phyloP scores from a whole-genome alignment of 1,140 invertebrate genomes.

The Cherax destructor region DNA sequence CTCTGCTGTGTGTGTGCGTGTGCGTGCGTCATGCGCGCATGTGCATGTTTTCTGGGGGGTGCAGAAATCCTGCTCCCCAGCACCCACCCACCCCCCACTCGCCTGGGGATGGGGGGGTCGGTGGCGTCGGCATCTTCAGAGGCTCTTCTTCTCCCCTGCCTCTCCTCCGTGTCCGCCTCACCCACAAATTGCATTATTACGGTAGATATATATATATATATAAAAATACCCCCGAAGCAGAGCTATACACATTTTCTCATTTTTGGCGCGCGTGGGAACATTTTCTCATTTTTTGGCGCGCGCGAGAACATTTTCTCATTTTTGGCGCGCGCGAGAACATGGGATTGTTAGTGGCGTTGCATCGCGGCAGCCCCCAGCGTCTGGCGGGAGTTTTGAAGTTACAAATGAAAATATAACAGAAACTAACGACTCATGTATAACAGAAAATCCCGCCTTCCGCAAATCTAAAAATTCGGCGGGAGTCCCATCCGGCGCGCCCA shows the following conservation, averaged over 20 bases:
- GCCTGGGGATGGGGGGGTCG: background rate
- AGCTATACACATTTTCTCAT: constrained; percentile 44
- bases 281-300: too few species aligned
- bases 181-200: constrained; percentile 66
- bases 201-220: constrained; percentile 43
- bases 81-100: background rate
- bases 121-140: constrained; percentile 1
- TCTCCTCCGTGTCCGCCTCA: background rate
- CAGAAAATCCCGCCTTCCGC: constrained; percentile 25
- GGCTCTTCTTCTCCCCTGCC: background rate
- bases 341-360: background rate
- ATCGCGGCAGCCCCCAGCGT: background rate
- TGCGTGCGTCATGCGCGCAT: background rate
- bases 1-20: background rate
- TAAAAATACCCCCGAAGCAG: background rate
- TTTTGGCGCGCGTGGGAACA: constrained; percentile 1
- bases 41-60: too few species aligned
- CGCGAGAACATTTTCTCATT: constrained; percentile 44
- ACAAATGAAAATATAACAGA: constrained; percentile 68
- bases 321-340: constrained; percentile 8
- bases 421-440: constrained; percentile 63
- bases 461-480: constrained; percentile 28
- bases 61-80: background rate
- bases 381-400: constrained; percentile 50
- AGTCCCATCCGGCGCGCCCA: background rate